Conservation (phyloP, 2,888 invertebrate genomes). For the Liposcelis brunnea region DNA sequence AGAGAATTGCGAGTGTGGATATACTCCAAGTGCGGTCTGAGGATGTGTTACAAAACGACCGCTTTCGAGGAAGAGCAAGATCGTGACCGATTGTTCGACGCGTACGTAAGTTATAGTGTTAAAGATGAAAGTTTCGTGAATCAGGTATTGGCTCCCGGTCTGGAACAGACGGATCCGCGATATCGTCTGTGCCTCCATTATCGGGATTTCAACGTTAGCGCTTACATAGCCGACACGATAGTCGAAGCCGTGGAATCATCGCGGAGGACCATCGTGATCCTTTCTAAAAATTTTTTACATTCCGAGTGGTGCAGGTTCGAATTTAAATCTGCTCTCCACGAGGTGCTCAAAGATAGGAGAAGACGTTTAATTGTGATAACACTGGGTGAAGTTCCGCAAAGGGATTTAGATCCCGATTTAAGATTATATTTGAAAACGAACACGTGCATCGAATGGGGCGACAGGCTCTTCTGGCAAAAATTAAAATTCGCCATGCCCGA, state of each 20-base stretch:
- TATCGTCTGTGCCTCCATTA: conserved; percentile 84
- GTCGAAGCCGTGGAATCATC: conserved; percentile 84
- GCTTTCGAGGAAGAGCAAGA: conserved; percentile 61
- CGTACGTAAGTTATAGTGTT: conserved; percentile 86
- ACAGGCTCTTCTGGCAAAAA: conserved; percentile 94
- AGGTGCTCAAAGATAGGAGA: conserved; percentile 70
- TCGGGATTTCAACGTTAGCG: conserved; percentile 74
- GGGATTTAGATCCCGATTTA: conserved; percentile 80
- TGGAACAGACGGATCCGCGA: conserved; percentile 57
- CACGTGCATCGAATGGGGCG: conserved; percentile 84
- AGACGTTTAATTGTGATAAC: conserved; percentile 79
- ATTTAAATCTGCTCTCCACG: conserved; percentile 83
- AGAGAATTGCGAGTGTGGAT: conserved; percentile 71
- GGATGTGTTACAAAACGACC: conserved; percentile 71
- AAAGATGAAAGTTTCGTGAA: conserved; percentile 85
- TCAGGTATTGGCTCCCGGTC: conserved; percentile 70
- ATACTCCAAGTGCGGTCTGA: conserved; percentile 66
- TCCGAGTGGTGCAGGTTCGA: conserved; percentile 93
- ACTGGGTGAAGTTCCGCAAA: conserved; percentile 73
- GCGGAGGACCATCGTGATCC: conserved; percentile 70
- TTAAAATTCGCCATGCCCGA: conserved; percentile 81
- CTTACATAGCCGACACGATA: conserved; percentile 81
- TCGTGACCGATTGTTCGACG: conserved; percentile 72
- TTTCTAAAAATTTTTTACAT: conserved; percentile 84
- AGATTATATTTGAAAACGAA: conserved; percentile 77